These are phyloP conservation scores for Amblyjoppa proteus DNA, from an alignment of 2,888 invertebrate species.

Conservation along the genomic window DNA sequence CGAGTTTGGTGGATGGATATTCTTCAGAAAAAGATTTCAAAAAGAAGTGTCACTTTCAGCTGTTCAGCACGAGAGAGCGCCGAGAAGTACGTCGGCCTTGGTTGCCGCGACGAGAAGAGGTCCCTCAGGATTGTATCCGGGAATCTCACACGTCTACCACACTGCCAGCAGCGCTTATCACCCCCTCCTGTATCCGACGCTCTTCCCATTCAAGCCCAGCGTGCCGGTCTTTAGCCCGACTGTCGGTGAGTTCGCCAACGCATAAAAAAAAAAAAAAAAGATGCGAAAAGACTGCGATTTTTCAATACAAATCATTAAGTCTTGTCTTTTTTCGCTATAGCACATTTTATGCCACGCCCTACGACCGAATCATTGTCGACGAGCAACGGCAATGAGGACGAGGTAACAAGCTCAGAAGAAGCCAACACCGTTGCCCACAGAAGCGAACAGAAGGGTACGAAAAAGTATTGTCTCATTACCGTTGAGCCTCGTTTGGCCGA, in stretches of 20 bases:
- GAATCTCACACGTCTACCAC: conserved; percentile 83
- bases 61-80: conserved; percentile 96
- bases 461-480: not conserved
- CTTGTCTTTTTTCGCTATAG: conserved; percentile 52
- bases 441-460: conserved; percentile 71
- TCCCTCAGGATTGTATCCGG: conserved; percentile 80
- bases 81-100: conserved; percentile 86
- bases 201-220: conserved; percentile 82
- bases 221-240: conserved; percentile 78
- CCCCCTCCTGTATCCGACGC: conserved; percentile 81
- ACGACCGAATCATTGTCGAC: conserved; percentile 83
- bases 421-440: conserved; percentile 83
- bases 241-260: conserved; percentile 80
- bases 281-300: conserved; percentile 25
- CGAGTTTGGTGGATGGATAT: conserved; percentile 52
- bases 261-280: not conserved
- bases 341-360: conserved; percentile 85
- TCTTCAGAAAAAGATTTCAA: conserved; percentile 65
- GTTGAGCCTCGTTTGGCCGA: too few relatives aligned
- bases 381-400: conserved; percentile 89
- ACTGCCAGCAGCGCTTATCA: conserved; percentile 81
- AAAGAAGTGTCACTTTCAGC: conserved; percentile 87
- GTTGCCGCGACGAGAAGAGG: conserved; percentile 85
- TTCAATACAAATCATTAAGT: conserved; percentile 64
- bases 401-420: conserved; percentile 92